A percentile compares a stretch with the other conserved stretches of the same genome.
These are phyloP conservation scores for Paramisgurnus dabryanus DNA, from an alignment of 2,113 vertebrate species.

Conservation along the genomic window DNA sequence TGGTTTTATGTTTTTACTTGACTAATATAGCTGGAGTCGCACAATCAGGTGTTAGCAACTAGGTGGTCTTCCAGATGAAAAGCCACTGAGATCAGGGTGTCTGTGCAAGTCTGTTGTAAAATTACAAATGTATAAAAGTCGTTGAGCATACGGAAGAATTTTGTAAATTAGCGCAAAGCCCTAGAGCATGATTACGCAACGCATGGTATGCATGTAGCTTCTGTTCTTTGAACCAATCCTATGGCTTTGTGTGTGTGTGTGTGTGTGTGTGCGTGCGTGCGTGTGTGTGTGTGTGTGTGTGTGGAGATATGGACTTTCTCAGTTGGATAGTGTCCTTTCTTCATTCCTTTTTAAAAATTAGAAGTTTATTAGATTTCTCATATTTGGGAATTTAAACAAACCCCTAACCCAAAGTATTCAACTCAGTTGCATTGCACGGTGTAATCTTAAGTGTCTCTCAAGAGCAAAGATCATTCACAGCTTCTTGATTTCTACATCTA, in stretches of 20 bases:
- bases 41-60: neutral
- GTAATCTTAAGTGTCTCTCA: no score
- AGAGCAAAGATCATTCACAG: no score
- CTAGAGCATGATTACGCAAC: conserved; percentile 58
- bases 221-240: conserved; percentile 51
- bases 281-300: no score
- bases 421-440: no score
- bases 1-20: neutral
- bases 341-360: no score
- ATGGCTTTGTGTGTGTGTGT: conserved; percentile 33
- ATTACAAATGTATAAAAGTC: conserved; percentile 27
- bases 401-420: no score
- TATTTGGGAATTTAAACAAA: no score
- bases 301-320: neutral
- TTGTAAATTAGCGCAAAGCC: conserved; percentile 59
- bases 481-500: no score
- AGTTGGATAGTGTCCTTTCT: no score
- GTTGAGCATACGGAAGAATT: conserved; percentile 58
- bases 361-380: no score
- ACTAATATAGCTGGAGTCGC: neutral
- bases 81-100: conserved; percentile 9
- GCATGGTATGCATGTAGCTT: conserved; percentile 44
- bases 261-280: no score
- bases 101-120: neutral
- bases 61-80: neutral